These are phyloP conservation scores for Allophyes oxyacanthae DNA, from an alignment of 2,888 invertebrate species.

Conservation along the genomic window DNA sequence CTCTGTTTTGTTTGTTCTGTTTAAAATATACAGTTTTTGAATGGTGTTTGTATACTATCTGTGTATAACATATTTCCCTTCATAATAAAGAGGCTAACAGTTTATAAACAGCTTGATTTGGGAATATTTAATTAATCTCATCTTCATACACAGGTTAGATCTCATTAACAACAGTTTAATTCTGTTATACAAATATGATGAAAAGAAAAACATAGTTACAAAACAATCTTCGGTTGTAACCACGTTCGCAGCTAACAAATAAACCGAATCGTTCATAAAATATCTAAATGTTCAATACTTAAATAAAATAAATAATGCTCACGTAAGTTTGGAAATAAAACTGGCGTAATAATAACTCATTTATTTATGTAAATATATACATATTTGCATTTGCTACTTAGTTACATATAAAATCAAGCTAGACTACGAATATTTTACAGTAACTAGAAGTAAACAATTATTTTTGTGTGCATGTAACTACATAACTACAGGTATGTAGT, in stretches of 20 bases:
- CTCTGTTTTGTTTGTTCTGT: constrained; percentile 57
- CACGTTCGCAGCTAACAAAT: background rate
- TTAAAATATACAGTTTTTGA: constrained; percentile 60
- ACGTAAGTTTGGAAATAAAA: constrained; percentile 43
- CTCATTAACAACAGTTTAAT: constrained; percentile 9
- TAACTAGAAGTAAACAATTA: constrained; percentile 27
- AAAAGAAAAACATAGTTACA: background rate
- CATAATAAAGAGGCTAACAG: constrained; percentile 61
- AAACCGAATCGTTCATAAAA: constrained; percentile 12
- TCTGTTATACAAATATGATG: background rate
- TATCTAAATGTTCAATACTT: constrained; percentile 25
- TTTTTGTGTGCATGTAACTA: constrained; percentile 34
- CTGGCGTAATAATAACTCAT: constrained; percentile 34
- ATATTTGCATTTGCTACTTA: constrained; percentile 34
- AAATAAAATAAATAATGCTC: constrained; percentile 39
- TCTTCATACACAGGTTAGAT: constrained; percentile 8
- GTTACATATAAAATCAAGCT: constrained; percentile 26
- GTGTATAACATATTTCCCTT: constrained; percentile 53
- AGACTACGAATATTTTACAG: constrained; percentile 30
- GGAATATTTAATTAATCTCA: constrained; percentile 43
- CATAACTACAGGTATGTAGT: constrained; percentile 19
- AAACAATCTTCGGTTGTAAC: background rate
- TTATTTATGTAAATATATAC: constrained; percentile 39
- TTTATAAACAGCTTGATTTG: constrained; percentile 45
- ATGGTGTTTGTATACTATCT: constrained; percentile 63